Evolutionary conservation across 53 echinoderm and acorn worm species (phyloP), one percentile per base, ranked within the genome.

Genomic region (Paracentrotus lividus): DNA sequence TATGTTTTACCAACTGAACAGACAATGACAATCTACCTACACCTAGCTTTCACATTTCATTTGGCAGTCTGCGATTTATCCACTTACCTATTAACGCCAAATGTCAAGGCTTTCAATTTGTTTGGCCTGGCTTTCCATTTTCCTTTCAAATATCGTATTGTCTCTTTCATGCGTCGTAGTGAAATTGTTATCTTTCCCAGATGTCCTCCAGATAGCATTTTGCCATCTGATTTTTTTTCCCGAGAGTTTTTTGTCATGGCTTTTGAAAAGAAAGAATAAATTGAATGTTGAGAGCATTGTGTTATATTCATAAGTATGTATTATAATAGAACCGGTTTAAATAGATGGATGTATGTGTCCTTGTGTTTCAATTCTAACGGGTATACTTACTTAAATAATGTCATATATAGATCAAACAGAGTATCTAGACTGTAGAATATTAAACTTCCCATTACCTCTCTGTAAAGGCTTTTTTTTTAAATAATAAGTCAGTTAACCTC

Each of bases 51-150:
- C 64, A 60, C 89, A 89, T 89, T 89, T 61, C 65, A 43, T 60
- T 65, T n/a, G 42, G 40, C 44, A 14, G 65, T 18, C 89, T 89
- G 15, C 6, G 57, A 55, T 43, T 89, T 61, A 58, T 61, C 58
- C 89, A 89, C 89, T 65, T 61, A 89, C 56, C 59, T 89, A 89
- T 59, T 89, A 61, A 44, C 59, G 89, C 89, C 64, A 89, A 88
- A 89, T 89, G 89, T 89, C 89, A 89, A 89, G 89, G 89, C 81
- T 89, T 60, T 89, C 89, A 89, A 89, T 89, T 60, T 89, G 89
- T 89, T 89, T 89, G 43, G 66, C 44, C 26, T 81, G 81, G 24
- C 47, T 81, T 81, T 81, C 81, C 47, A 81, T 47, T 81, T 47
- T 81, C 18, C 47, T 81, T 81, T 45, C n/a, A 5, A n/a, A 23